Evolutionary conservation across 2,888 invertebrate genomes (phyloP), one percentile per base, ranked within the genome.

Genomic region (Litoditis marina): DNA sequence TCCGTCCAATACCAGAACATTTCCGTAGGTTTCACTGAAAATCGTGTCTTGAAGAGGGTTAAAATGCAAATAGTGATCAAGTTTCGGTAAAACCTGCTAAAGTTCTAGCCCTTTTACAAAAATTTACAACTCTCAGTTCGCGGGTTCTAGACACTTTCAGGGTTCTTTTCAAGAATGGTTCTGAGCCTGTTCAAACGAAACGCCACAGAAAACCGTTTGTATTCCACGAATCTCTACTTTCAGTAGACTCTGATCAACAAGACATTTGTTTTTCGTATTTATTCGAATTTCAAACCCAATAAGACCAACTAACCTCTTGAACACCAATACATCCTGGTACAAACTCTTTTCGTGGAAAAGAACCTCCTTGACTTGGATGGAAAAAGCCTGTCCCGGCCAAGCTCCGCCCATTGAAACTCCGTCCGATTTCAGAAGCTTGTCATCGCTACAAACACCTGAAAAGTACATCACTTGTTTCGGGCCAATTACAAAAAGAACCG

Each of bases 371-470:
- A 94, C 73, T 87, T 92, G 88, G 66, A 95, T 86, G 0, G 93
- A 93, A 81, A 93, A 89, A 22, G 90, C 89, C 76, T 92, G 90
- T 0, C 94, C 94, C 0, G 92, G 91, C 92, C 93, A 94, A 78
- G 94, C 76, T 13, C 81, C 78, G 39, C 79, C 81, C 72, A 81
- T 74, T 19, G 73, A 72, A 27, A 68, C 71, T 2, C 78, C 80
- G 65, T 81, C 82, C 0, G 77, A 74, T 49, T 77, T 77, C 32
- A 81, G 51, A 19, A 65, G 58, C 63, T 78, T 82, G 13, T 68
- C 63, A 2, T 56, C 51, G 8, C 62, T 52, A 8, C 63, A 65
- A 25, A n/a, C n/a, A n/a, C 36, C 63, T 65, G 53, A 27, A 65
- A 63, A 31, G 4, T 22, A 34, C 11, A n/a, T n/a, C n/a, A n/a